A percentile compares a stretch with the other conserved stretches of the same genome.
Evolutionary conservation across 2,888 invertebrate genomes (phyloP).

Genomic region (Diplolepis rosae): DNA sequence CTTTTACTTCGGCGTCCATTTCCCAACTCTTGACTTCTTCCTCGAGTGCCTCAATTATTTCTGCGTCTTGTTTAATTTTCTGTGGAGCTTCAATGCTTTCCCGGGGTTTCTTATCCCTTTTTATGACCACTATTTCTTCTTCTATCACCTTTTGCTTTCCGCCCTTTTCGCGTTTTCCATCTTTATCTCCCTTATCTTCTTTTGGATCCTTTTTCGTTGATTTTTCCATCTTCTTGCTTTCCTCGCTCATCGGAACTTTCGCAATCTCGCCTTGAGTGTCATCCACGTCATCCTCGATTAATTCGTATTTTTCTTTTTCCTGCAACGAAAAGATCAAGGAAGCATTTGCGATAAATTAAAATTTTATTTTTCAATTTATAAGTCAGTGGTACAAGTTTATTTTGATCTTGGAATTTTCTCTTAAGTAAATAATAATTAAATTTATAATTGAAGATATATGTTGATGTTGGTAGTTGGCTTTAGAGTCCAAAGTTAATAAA

Average conservation of each 20-base stretch:
- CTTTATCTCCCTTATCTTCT: constrained; percentile 38
- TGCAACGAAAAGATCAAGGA: constrained; percentile 41
- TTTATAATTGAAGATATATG: too few relatives aligned
- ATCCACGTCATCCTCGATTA: constrained; percentile 41
- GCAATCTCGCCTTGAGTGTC: neutral
- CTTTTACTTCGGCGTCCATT: neutral
- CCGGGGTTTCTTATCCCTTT: constrained; percentile 41
- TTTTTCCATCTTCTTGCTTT: constrained; percentile 46
- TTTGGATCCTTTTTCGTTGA: constrained; percentile 38
- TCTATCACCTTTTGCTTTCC: constrained; percentile 43
- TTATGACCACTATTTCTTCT: constrained; percentile 52
- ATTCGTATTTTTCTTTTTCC: constrained; percentile 60
- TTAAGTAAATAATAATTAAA: too few relatives aligned
- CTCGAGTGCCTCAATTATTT: constrained; percentile 34
- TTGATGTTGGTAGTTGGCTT: too few relatives aligned
- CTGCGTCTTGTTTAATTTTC: constrained; percentile 17
- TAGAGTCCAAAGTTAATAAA: too few relatives aligned
- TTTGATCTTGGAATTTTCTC: too few relatives aligned
- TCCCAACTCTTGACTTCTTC: constrained; percentile 31
- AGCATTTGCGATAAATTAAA: too few relatives aligned
- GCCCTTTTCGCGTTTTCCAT: constrained; percentile 36
- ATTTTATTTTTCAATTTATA: too few relatives aligned
- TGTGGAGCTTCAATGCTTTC: constrained; percentile 21
- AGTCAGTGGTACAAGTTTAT: too few relatives aligned
- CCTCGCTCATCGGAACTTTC: constrained; percentile 19